Evolutionary conservation across 2,888 invertebrate species (phyloP), one percentile per base, ranked within the genome.

Genomic region (Pogonocherus hispidulus): DNA sequence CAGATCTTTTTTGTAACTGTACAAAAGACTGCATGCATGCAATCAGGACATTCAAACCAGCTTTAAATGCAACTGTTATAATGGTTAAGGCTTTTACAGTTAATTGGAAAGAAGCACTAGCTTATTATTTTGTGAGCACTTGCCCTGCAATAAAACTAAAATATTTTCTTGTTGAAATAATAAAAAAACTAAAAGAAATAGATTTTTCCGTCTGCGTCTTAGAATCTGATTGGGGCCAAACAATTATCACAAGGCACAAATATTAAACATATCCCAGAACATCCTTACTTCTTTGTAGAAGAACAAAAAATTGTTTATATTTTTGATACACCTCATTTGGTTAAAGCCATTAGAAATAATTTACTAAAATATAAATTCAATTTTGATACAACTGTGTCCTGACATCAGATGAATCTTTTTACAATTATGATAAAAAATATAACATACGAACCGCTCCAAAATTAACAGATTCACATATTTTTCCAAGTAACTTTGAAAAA

Each of bases 141-240:
- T 69, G 67, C 52, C 55, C 63, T 41, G 63, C n/a, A 16, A 11
- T 19, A 59, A 64, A 27, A 19, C 32, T 70, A 22, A 64, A 59
- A 55, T 19, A 51, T 8, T 51, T 62, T 19, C 5, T 70, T 9
- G 23, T 49, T 49, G 20, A 35, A n/a, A 23, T 18, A 16, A 41
- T 57, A 41, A 14, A 19, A 9, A 32, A 60, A 20, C 11, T 68
- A 32, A 51, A 49, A 37, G 41, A 63, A 16, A 63, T 63, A 35
- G 54, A 22, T 5, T 23, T 63, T n/a, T 11, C 27, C n/a, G 54
- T 52, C 14, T 11, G 18, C 20, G 63, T 32, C 20, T n/a, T 54
- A n/a, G 44, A 66, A 22, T 69, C 49, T 47, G 70, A 70, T 59
- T 66, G 52, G 66, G 70, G 8, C 44, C 63, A 22, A 63, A 41